A percentile compares a stretch with the other conserved stretches of the same genome.
Evolutionary conservation across 2,888 invertebrate genomes (phyloP).

Genomic region (Hanleya hanleyi): DNA sequence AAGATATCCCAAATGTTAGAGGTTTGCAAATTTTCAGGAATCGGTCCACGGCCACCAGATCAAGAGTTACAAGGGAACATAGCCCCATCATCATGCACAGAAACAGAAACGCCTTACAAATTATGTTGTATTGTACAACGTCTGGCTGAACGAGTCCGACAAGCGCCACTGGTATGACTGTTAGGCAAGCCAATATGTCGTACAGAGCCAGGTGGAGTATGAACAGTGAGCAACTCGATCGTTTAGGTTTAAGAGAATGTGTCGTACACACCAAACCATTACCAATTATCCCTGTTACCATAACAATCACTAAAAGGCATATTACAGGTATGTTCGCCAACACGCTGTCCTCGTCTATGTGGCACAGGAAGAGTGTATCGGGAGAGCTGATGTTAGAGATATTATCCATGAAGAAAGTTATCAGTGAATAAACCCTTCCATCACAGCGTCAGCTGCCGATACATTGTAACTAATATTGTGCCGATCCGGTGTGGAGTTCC

Average conservation of each 20-base stretch:
- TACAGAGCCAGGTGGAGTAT: neutral
- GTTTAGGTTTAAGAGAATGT: neutral
- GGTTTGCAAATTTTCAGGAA: neutral
- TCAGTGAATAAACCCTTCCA: too few species aligned
- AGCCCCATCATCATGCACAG: neutral
- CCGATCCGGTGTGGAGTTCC: too few species aligned
- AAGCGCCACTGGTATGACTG: neutral
- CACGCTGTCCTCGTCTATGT: too few species aligned
- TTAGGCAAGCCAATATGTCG: neutral
- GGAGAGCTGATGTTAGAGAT: too few species aligned
- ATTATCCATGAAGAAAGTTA: too few species aligned
- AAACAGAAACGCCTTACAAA: neutral
- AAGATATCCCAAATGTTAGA: neutral
- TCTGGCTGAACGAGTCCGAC: neutral
- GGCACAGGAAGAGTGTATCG: too few species aligned
- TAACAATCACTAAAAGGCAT: neutral
- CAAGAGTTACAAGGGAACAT: neutral
- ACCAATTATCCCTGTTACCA: neutral
- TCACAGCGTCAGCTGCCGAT: too few species aligned
- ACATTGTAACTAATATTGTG: too few species aligned
- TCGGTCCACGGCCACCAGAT: neutral
- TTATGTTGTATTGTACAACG: neutral
- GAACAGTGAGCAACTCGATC: neutral
- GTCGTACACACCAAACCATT: neutral
- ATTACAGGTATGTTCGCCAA: too few species aligned